Base-by-base conservation (phyloP, 2,113 vertebrate species). In the Tyto alba region DNA sequence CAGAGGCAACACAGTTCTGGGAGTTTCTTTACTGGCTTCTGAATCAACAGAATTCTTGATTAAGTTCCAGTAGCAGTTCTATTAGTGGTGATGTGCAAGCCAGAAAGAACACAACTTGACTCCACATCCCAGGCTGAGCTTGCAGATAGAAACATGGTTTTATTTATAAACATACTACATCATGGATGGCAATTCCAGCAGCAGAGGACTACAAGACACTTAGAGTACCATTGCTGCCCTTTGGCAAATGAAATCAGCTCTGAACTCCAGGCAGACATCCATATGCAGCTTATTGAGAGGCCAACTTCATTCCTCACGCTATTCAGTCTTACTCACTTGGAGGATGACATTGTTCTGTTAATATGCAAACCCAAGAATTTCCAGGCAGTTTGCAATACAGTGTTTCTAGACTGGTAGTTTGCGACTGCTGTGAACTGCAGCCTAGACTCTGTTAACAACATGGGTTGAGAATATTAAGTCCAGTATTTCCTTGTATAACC, bases 21-120 rank as follows among this genome's bases (percentile, higher is more conserved):
- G 79, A 84, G 36, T 57, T 96, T 90, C 93, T 89, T 87, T 45
- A 68, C 43, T 57, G 88, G 68, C 90, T 92, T 82, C 81, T 91
- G 48, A 92, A 92, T 73, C 86, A 96, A 96, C 92, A 96, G 83
- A 78, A 94, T 92, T 90, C 90, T 89, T 97, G 96, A 93, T 52
- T 27, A 36, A 89, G 76, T 66, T 88, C 92, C 94, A 96, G 73
- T 76, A 84, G 73, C 34, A 92, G 60, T 64, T 90, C 41, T 84
- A 57, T 60, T 67, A 60, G 53, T 19, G 34, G 72, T 68, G 55
- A 92, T 22, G 5, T 43, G 56, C 47, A 90, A 90, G 75, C 55
- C 0, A 1, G 76, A 91, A 96, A 93, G 89, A 93, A 78, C 60
- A 95, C 9, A 45, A 27, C 43, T 41, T 50, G 11, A 59, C 64